Conservation (phyloP, 2,797 vertebrate species). For the Falco columbarius region DNA sequence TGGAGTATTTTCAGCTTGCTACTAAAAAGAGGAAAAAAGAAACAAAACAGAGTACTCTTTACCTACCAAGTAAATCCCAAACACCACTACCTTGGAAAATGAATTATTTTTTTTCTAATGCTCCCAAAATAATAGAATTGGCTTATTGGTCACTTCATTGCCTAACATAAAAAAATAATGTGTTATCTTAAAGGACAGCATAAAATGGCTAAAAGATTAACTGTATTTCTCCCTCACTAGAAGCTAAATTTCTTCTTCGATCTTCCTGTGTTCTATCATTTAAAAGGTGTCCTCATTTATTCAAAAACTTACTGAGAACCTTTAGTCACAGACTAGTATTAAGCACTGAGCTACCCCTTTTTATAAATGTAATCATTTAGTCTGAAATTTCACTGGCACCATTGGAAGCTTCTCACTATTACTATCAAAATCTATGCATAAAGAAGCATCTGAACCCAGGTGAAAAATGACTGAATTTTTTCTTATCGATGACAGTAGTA, state of each 20-base stretch:
- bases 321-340: slow-evolving; percentile 5
- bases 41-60: neutral
- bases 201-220: neutral
- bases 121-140: neutral
- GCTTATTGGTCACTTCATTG: neutral
- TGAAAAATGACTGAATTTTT: slow-evolving; percentile 35
- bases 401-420: slow-evolving; percentile 46
- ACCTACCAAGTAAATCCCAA: neutral
- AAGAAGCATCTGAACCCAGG: slow-evolving; percentile 46
- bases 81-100: neutral
- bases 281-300: slow-evolving; percentile 1
- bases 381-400: slow-evolving; percentile 47
- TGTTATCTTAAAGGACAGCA: neutral
- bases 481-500: slow-evolving; percentile 56
- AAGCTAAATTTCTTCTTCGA: neutral
- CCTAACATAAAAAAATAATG: neutral
- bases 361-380: slow-evolving; percentile 57
- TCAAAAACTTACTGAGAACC: neutral
- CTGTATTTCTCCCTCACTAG: neutral
- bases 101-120: neutral
- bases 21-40: neutral
- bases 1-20: neutral
- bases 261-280: neutral
- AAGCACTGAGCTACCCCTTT: slow-evolving; percentile 12
- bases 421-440: slow-evolving; percentile 45